Evolutionary conservation across 2,888 invertebrate genomes (phyloP), one percentile per base, ranked within the genome.

Genomic region (Amiota communis): DNA sequence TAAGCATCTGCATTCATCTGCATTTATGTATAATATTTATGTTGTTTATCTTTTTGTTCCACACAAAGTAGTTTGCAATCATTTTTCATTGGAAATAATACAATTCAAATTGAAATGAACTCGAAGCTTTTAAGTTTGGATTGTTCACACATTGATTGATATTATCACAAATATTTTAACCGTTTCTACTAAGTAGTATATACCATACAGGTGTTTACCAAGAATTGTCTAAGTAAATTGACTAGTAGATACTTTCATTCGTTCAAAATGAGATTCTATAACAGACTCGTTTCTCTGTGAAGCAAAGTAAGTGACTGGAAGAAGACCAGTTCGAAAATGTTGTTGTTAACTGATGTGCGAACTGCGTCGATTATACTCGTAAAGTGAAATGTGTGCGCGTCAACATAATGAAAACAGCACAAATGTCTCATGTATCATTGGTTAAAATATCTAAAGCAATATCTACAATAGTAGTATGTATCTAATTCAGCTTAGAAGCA

Each of bases 371-470:
- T 68, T 68, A 68, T 68, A n/a, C n/a, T n/a, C n/a, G n/a, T n/a
- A 68, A 68, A 68, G 67, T 68, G 61, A 61, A 71, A 63, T 61
- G 71, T 63, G 51, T n/a, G 46, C 12, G 48, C 48, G 17, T 70
- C 15, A 23, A 59, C 17, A 49, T 20, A 65, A 15, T 46, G 53
- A 71, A 76, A 74, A 70, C 71, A 71, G 74, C 46, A 61, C 76
- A 78, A 74, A 57, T 74, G 76, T 71, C 78, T 72, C 77, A 49
- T 72, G 51, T 73, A 72, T 72, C 78, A 73, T 2, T 36, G 36
- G 36, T 2, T 36, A 36, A 36, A 36, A 36, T 36, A 36, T 47
- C 36, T 47, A 13, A 10, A 46, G 13, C 2, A 59, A 59, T 20
- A 11, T 12, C 20, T 59, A 15, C n/a, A n/a, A n/a, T n/a, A n/a